These are phyloP conservation scores for Drosophila merina DNA, from an alignment of 2,888 invertebrate genomes.

Conservation along the genomic window DNA sequence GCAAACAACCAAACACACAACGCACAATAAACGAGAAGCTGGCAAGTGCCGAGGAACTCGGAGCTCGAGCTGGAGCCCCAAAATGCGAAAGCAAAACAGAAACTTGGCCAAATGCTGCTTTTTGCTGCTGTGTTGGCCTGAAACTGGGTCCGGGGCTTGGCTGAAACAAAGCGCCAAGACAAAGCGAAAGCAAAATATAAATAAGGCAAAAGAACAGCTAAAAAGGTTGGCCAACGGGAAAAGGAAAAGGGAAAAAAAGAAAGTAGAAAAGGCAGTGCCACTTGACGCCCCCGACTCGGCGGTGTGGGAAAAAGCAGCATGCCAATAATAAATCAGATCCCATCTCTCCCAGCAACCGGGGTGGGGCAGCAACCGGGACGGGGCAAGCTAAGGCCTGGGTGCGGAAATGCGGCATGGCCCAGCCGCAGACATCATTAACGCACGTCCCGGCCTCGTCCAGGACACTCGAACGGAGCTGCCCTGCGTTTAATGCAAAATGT, in stretches of 20 bases:
- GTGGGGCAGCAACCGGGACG: not conserved
- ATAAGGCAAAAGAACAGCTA: slow-evolving; percentile 30
- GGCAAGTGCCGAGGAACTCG: slow-evolving; percentile 8
- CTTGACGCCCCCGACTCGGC: slow-evolving; percentile 43
- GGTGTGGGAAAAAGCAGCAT: slow-evolving; percentile 39
- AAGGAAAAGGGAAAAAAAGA: slow-evolving; percentile 47
- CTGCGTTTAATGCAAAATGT: slow-evolving; percentile 30
- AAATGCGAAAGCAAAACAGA: slow-evolving; percentile 46
- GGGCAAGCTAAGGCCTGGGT: not conserved
- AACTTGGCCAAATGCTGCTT: slow-evolving; percentile 32
- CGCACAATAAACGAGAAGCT: slow-evolving; percentile 36
- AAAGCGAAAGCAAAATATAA: slow-evolving; percentile 55
- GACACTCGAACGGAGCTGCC: slow-evolving; percentile 10
- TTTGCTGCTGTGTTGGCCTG: not conserved
- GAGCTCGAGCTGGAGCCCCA: slow-evolving; percentile 8
- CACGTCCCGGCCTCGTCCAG: slow-evolving; percentile 25
- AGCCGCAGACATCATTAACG: slow-evolving; percentile 45
- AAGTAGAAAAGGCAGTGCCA: slow-evolving; percentile 46
- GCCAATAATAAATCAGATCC: slow-evolving; percentile 58
- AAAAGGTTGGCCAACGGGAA: slow-evolving; percentile 39
- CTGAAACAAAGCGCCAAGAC: slow-evolving; percentile 48
- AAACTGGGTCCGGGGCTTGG: not conserved
- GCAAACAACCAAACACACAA: slow-evolving; percentile 36
- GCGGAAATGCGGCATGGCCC: slow-evolving; percentile 26
- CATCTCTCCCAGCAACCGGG: slow-evolving; percentile 13